Base-by-base conservation (phyloP, 2,797 vertebrate genomes). In the Artibeus lituratus region DNA sequence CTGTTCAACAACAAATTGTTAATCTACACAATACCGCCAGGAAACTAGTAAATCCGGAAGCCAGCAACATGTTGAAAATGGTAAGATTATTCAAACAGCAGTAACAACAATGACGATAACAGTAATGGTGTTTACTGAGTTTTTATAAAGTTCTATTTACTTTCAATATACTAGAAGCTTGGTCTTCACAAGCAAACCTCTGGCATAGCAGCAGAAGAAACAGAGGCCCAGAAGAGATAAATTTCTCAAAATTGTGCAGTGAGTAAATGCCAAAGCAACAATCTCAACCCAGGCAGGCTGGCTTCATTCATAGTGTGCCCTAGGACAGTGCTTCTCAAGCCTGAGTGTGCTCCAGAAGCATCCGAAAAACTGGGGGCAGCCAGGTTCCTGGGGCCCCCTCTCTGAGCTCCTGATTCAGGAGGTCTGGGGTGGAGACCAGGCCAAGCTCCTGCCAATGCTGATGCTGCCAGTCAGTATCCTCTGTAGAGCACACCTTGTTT, bases 41-140 rank as follows among this genome's bases (percentile, higher is more conserved):
- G 88, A 98, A 96, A 97, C 7, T 1, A 53, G 98, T 98, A 4
- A 22, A 24, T 7, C 98, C 98, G 18, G 29, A 95, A 90, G 98
- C 98, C 81, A 97, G 91, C 19, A 98, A 98, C 84, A 98, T 98
- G 98, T 18, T 97, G 90, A 98, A 95, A 86, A 98, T 98, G 98
- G 98, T 98, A 97, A 98, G 98, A 57, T 32, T 26, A 72, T 72
- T 87, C 37, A 24, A 57, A n/a, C 0, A 35, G 3, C 14, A n/a
- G 10, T 5, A 32, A 8, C 10, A 10, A 6, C 6, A 15, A 70
- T 21, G 10, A 5, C 7, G 67, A 22, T 19, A 51, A 24, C 12
- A n/a, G 1, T 9, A 69, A 70, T 1, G 39, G 7, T 7, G 14
- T 37, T 47, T 29, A 3, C 49, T 57, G 11, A 37, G 29, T 18